Percentiles rank a stretch among this genome's conserved stretches.
Evolutionary conservation across 2,888 invertebrate genomes (phyloP).

Genomic region (Scotopteryx bipunctaria): DNA sequence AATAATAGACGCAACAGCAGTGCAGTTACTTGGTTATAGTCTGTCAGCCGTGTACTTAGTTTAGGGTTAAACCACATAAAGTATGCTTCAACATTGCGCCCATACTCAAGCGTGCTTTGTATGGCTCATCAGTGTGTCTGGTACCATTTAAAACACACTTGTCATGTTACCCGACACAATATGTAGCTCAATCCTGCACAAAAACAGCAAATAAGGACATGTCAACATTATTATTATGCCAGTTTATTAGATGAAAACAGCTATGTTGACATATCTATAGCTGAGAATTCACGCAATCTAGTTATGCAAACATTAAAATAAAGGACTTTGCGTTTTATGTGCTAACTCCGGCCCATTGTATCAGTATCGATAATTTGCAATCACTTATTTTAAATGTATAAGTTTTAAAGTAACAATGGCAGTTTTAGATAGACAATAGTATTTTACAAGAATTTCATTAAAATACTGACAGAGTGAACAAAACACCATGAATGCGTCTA

Average conservation of each 20-base stretch:
- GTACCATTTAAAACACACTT: too few species aligned
- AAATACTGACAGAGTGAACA: slow-evolving; percentile 3
- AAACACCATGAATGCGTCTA: slow-evolving; percentile 32
- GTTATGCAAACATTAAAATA: too few species aligned
- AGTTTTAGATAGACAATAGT: background rate
- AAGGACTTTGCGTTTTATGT: background rate
- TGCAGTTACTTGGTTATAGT: slow-evolving; percentile 27
- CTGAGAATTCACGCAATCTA: too few species aligned
- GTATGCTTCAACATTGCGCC: background rate
- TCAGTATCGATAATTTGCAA: background rate
- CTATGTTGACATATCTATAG: too few species aligned
- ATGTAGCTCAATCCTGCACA: too few species aligned
- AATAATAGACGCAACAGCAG: slow-evolving; percentile 42
- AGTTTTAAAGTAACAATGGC: slow-evolving; percentile 9
- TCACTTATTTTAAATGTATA: background rate
- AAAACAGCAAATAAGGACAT: too few species aligned
- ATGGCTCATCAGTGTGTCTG: too few species aligned
- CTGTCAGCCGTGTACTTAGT: slow-evolving; percentile 6
- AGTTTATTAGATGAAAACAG: too few species aligned
- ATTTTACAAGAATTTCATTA: slow-evolving; percentile 3
- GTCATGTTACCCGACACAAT: too few species aligned
- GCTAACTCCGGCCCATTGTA: background rate
- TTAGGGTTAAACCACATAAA: background rate
- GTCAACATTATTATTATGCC: too few species aligned
- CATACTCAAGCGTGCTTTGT: background rate